These are phyloP conservation scores for Geotrupes spiniger DNA, from an alignment of 2,888 invertebrate species.

Conservation along the genomic window DNA sequence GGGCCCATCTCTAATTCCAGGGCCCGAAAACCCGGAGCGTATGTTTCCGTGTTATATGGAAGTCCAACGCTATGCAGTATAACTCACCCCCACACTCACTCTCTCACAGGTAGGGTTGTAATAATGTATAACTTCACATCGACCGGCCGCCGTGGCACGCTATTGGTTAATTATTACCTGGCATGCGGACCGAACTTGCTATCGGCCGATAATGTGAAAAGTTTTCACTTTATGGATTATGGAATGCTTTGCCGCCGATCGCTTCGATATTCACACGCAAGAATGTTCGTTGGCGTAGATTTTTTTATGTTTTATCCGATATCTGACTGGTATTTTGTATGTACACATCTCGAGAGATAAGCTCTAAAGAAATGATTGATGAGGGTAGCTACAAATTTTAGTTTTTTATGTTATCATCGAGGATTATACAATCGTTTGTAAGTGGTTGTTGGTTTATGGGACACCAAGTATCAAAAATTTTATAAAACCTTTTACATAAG, in stretches of 20 bases:
- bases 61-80: conserved; percentile 25
- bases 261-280: conserved; percentile 21
- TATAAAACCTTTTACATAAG: too few relatives aligned
- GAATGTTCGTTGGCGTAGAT: neutral
- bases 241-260: conserved; percentile 23
- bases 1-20: conserved; percentile 22
- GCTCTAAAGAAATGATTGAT: conserved; percentile 18
- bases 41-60: conserved; percentile 22
- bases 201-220: conserved; percentile 31
- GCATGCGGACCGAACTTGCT: conserved; percentile 24
- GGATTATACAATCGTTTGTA: conserved; percentile 15
- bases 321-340: conserved; percentile 13
- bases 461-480: neutral
- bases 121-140: conserved; percentile 30
- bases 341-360: conserved; percentile 17
- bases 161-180: conserved; percentile 33
- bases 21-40: conserved; percentile 23
- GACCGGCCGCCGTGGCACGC: conserved; percentile 26
- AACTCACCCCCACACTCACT: conserved; percentile 22
- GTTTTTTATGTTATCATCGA: conserved; percentile 8
- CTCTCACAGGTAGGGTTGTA: conserved; percentile 22
- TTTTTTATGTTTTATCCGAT: conserved; percentile 1
- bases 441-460: conserved; percentile 10
- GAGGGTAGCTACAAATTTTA: conserved; percentile 15
- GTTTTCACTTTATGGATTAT: conserved; percentile 29